Conservation (phyloP, 2,888 invertebrate genomes). For the Drosophila affinis region DNA sequence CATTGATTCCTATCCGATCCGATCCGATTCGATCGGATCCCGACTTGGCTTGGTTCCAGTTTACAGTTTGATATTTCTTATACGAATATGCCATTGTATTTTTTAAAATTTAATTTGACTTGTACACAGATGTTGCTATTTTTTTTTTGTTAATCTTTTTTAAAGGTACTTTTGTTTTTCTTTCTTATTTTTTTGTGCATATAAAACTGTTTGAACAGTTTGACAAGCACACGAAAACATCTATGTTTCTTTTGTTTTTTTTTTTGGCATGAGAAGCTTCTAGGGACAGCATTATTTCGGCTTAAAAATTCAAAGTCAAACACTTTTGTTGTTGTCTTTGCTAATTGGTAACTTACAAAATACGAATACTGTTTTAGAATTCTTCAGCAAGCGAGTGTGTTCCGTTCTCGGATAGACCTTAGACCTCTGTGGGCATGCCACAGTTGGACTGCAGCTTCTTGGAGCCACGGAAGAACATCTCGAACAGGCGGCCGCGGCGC, state of each 20-base stretch:
- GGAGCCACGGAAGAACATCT: slow-evolving; percentile 83
- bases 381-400: slow-evolving; percentile 72
- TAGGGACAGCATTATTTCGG: slow-evolving; percentile 60
- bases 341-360: slow-evolving; percentile 61
- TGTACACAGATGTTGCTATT: slow-evolving; percentile 43
- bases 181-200: slow-evolving; percentile 22
- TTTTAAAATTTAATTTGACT: slow-evolving; percentile 49
- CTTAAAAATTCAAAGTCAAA: slow-evolving; percentile 35
- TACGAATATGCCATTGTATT: slow-evolving; percentile 21
- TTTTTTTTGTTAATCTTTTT: slow-evolving; percentile 15
- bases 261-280: slow-evolving; percentile 78
- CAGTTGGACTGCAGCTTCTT: slow-evolving; percentile 81
- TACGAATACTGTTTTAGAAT: slow-evolving; percentile 79
- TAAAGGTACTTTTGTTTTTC: slow-evolving; percentile 39
- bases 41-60: slow-evolving; percentile 75
- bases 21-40: slow-evolving; percentile 1
- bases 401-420: no score
- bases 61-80: slow-evolving; percentile 58
- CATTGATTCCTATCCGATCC: slow-evolving; percentile 39
- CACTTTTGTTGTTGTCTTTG: slow-evolving; percentile 34
- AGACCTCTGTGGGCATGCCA: slow-evolving; percentile 81
- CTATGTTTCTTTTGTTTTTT: slow-evolving; percentile 11
- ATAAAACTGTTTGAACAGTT: slow-evolving; percentile 35
- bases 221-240: slow-evolving; percentile 23
- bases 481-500: slow-evolving; percentile 74